Base-by-base conservation (phyloP, 2,113 vertebrate species). In the Chroicocephalus ridibundus region DNA sequence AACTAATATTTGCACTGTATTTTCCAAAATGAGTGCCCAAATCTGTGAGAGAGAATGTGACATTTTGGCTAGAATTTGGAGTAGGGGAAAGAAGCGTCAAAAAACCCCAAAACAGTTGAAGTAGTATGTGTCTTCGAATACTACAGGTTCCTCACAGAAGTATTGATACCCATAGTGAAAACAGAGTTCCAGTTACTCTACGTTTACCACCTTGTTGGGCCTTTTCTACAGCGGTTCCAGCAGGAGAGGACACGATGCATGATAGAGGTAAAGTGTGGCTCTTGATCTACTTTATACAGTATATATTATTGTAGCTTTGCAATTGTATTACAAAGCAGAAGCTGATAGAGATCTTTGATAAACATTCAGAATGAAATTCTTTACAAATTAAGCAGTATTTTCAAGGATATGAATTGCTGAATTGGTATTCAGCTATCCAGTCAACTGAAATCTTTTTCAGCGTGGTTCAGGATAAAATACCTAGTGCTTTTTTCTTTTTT, bases 201-300 rank as follows among this genome's bases (percentile, higher is more conserved):
- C 5, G 99, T 99, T 36, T 99, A 99, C 93, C 99, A 99, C 93
- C 98, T 99, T n/a, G 99, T 99, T 70, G 99, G 99, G 19, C 99
- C 99, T 15, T 99, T 99, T 93, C 98, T 99, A 54, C 99, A 99
- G 86, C 98, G 99, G 55, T 99, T 99, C 97, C 99, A 99, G 94
- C 99, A 99, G 95, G 99, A 99, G 97, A 98, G 99, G 97, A 99
- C 99, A 7, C 98, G 99, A 38, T 99, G 99, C 98, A 99, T 99
- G 99, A 98, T 99, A 93, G 99, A 99, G 99, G 99, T 99, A 97
- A 94, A 86, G 17, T 66, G 29, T 38, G 36, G 21, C 52, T 77
- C 29, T 22, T 60, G 15, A 7, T 78, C 76, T 91, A 3, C 51
- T 69, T 72, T 38, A 66, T 68, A 8, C 38, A 44, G 9, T 18